Conservation (phyloP, 1,140 invertebrate species). For the Octopus bimaculoides region DNA sequence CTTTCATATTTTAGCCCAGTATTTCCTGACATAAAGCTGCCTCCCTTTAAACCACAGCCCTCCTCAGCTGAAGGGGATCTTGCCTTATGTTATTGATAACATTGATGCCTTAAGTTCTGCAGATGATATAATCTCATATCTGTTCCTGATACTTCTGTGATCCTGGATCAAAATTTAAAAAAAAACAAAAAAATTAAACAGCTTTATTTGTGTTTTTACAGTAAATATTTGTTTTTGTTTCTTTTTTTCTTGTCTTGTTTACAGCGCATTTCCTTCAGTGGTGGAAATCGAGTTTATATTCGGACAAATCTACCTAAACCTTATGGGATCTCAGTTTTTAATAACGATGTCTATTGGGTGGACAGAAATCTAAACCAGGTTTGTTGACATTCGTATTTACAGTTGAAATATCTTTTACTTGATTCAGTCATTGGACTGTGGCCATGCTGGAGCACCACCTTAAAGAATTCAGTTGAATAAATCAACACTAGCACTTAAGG, state of each 20-base stretch:
- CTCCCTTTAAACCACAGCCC: too few relatives aligned
- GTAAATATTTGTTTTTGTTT: not conserved
- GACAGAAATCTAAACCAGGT: constrained; percentile 76
- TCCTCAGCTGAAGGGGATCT: too few relatives aligned
- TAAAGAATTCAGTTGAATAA: not conserved
- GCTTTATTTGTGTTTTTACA: too few relatives aligned
- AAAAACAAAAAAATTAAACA: too few relatives aligned
- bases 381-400: not conserved
- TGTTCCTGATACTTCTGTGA: too few relatives aligned
- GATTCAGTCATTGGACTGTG: not conserved
- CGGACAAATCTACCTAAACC: constrained; percentile 89
- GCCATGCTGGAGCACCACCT: not conserved
- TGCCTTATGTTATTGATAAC: too few relatives aligned
- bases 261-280: constrained; percentile 57
- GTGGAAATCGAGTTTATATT: constrained; percentile 66
- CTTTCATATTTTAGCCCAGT: too few relatives aligned
- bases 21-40: too few relatives aligned
- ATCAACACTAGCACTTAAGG: not conserved
- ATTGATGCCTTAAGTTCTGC: too few relatives aligned
- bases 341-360: constrained; percentile 86
- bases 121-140: too few relatives aligned
- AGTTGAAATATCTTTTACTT: not conserved
- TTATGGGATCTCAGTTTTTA: constrained; percentile 85
- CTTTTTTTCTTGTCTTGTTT: constrained; percentile 26
- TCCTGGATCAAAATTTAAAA: too few relatives aligned